Evolutionary conservation across 2,797 vertebrate genomes (phyloP).

Genomic region (Rhinatrema bivittatum): DNA sequence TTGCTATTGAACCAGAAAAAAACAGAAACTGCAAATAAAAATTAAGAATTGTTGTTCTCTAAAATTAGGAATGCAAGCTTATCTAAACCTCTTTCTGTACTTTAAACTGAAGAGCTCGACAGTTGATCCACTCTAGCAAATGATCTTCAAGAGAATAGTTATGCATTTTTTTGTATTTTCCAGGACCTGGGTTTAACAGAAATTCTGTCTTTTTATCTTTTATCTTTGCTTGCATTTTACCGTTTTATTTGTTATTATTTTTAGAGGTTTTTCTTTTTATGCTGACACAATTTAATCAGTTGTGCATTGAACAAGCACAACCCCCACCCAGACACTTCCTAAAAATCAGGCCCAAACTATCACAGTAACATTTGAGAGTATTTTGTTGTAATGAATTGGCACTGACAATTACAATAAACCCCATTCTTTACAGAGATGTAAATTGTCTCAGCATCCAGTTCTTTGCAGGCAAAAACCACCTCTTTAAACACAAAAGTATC

Average conservation of each 20-base stretch:
- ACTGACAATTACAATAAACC: conserved; percentile 10
- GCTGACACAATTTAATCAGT: not conserved
- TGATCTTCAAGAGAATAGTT: not conserved
- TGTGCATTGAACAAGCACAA: too few relatives aligned
- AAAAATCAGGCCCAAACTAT: too few relatives aligned
- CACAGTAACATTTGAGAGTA: too few relatives aligned
- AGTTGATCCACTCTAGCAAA: conserved; percentile 1
- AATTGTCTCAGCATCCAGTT: conserved; percentile 33
- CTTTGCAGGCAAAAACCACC: conserved; percentile 29
- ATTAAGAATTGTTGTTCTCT: not conserved
- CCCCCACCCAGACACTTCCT: too few relatives aligned
- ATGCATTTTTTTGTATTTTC: conserved; percentile 5
- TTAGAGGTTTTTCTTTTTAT: conserved; percentile 7
- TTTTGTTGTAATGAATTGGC: not conserved
- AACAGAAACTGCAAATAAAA: conserved; percentile 9
- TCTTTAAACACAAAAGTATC: conserved; percentile 28
- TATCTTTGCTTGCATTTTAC: too few relatives aligned
- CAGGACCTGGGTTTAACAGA: not conserved
- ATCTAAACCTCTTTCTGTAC: too few relatives aligned
- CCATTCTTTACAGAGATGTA: conserved; percentile 17
- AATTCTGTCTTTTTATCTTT: too few relatives aligned
- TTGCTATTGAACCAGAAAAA: not conserved
- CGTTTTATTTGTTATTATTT: not conserved
- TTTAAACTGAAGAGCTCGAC: too few relatives aligned
- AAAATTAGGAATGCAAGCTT: not conserved